These are phyloP conservation scores for Venusia cambrica DNA, from an alignment of 2,888 invertebrate genomes.

Conservation along the genomic window DNA sequence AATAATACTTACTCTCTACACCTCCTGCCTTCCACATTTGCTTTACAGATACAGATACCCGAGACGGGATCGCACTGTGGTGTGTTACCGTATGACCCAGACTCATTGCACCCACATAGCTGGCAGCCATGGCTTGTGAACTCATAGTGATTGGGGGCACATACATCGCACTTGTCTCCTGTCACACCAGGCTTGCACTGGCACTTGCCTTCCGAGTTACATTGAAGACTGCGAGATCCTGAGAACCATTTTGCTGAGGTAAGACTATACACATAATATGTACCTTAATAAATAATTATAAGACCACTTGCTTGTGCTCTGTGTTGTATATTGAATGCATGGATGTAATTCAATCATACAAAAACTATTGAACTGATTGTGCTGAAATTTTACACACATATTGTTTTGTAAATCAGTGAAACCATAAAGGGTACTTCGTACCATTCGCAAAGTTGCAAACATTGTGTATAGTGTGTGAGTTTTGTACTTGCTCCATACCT, in stretches of 20 bases:
- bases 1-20: constrained; percentile 87
- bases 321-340: too few relatives aligned
- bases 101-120: constrained; percentile 92
- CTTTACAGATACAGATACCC: constrained; percentile 92
- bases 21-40: constrained; percentile 96
- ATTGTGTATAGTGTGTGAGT: too few relatives aligned
- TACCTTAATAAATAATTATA: too few relatives aligned
- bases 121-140: constrained; percentile 96
- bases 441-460: neutral
- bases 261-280: too few relatives aligned
- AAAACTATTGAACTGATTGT: too few relatives aligned
- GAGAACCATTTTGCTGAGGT: too few relatives aligned
- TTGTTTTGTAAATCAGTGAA: too few relatives aligned
- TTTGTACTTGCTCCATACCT: too few relatives aligned
- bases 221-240: constrained; percentile 95
- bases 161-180: constrained; percentile 95
- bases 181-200: constrained; percentile 97
- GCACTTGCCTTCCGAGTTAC: constrained; percentile 95
- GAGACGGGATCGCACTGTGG: constrained; percentile 91
- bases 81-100: constrained; percentile 90
- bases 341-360: too few relatives aligned
- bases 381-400: too few relatives aligned
- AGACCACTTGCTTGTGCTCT: too few relatives aligned
- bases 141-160: constrained; percentile 92
- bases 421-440: too few relatives aligned